Base-by-base conservation (phyloP, 2,113 vertebrate genomes). In the Leptocoma aspasia region DNA sequence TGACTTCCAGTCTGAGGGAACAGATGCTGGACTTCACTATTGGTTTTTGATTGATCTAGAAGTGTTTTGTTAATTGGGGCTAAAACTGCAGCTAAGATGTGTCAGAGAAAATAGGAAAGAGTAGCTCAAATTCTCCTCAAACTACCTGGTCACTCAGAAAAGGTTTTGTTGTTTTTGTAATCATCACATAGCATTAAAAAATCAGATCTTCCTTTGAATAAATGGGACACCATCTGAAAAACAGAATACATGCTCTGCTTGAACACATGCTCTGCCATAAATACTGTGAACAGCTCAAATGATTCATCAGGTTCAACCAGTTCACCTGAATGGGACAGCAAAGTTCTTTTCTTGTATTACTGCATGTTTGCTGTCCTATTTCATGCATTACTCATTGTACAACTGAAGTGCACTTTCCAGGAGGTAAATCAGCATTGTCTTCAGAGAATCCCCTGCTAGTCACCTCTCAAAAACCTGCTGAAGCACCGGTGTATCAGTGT, bases 11-110 rank as follows among this genome's bases (percentile, higher is more conserved):
- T 94, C 92, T 96, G 95, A 97, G 80, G 90, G 95, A 97, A 95
- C 96, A 97, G 96, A 97, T 97, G 96, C 96, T 96, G 96, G 96
- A 96, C 96, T 97, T 97, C 95, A 96, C 86, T 70, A 96, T 86
- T 19, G 4, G 47, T 70, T 94, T 96, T 90, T 94, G 94, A 94
- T 82, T 95, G 95, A 93, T 92, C 89, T 89, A 84, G 56, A 92
- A 95, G 89, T 77, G 91, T 86, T 95, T 78, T 89, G 83, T 83
- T 95, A 95, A 96, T 90, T 95, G 69, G 83, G 83, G 65, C 56
- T 96, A 86, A 84, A 97, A 86, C 72, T 66, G 86, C n/a, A 81
- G 83, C 72, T 83, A 86, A 81, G 82, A 92, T 59, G 35, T n/a
- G 41, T 68, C 69, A 70, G 26, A 59, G 39, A 73, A 92, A 86